phyloP scores from a whole-genome alignment of 2,888 invertebrate species.

The Slavum lentiscoides region DNA sequence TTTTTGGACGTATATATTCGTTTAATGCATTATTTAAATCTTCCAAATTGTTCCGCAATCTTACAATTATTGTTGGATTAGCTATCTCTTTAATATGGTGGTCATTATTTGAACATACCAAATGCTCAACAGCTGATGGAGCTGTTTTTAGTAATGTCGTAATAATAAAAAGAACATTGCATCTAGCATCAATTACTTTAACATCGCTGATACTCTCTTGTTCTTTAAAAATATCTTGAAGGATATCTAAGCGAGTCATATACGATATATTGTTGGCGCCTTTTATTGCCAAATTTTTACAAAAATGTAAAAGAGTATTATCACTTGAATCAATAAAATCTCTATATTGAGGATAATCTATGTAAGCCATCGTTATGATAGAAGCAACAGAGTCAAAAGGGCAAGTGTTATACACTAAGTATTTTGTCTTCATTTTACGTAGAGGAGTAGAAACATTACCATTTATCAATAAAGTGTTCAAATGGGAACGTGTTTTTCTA shows the following conservation, averaged over 20 bases:
- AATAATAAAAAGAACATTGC: conserved; percentile 2
- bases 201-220: neutral
- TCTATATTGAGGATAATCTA: conserved; percentile 5
- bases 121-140: neutral
- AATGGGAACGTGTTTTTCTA: conserved; percentile 16
- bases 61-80: neutral
- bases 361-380: conserved; percentile 1
- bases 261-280: neutral
- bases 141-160: conserved; percentile 9
- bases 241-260: neutral
- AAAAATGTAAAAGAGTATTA: neutral
- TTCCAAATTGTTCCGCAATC: neutral
- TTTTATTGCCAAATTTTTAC: neutral
- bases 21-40: neutral
- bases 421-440: neutral
- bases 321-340: neutral
- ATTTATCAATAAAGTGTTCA: neutral
- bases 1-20: neutral
- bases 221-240: neutral
- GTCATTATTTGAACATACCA: neutral
- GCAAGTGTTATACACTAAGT: neutral
- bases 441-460: conserved; percentile 3
- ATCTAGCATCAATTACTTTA: neutral
- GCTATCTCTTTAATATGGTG: neutral
- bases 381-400: neutral